A percentile compares a stretch with the other conserved stretches of the same genome.
phyloP scores from a whole-genome alignment of 2,113 vertebrate genomes.

The Mionectes macconnelli region DNA sequence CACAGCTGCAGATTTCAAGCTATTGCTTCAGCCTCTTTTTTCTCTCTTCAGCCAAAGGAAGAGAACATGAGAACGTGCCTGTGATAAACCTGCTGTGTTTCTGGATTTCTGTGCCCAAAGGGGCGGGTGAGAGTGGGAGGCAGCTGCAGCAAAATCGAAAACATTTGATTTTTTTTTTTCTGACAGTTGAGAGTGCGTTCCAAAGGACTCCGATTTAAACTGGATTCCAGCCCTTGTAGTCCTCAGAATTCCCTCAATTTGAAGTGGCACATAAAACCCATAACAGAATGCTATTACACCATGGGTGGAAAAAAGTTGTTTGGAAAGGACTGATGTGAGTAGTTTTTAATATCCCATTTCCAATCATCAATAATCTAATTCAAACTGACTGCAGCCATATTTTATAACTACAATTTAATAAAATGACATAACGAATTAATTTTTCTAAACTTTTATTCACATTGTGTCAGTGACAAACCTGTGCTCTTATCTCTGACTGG shows the following conservation, averaged over 20 bases:
- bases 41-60: neutral
- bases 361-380: neutral
- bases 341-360: neutral
- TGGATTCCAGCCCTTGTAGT: neutral
- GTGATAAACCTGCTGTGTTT: neutral
- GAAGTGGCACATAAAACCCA: neutral
- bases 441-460: neutral
- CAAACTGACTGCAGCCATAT: neutral
- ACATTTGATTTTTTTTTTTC: neutral
- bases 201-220: neutral
- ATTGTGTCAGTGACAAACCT: neutral
- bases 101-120: neutral
- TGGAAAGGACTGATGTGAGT: neutral
- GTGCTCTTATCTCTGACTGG: neutral
- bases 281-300: neutral
- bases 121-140: neutral
- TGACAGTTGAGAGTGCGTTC: neutral
- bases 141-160: neutral
- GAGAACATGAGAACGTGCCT: neutral
- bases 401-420: neutral
- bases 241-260: neutral
- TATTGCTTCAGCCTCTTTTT: neutral
- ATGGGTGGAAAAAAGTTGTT: neutral
- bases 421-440: neutral
- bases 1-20: neutral